Base-by-base conservation (phyloP, 2,113 vertebrate genomes). In the Gobio gobio region DNA sequence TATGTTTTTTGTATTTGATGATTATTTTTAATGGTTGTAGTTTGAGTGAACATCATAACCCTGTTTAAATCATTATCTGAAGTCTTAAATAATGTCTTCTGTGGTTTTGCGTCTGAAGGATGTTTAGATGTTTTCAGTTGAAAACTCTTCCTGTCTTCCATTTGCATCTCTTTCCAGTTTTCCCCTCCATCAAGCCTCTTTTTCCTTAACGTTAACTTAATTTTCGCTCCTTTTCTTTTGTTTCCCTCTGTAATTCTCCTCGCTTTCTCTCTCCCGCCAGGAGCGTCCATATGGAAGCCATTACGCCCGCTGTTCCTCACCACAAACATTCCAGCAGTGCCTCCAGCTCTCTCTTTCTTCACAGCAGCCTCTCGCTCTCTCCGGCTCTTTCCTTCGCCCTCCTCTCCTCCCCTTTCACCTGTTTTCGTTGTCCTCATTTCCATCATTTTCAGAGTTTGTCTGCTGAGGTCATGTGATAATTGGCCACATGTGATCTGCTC, bases 401-500 rank as follows among this genome's bases (percentile, higher is more conserved):
- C 86, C 90, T 89, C 85, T 89, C 90, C 87, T 89, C 87, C 83
- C 76, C 79, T 88, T 81, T 70, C 78, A 77, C 83, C 85, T 82
- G 72, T 83, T 83, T 86, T 86, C 64, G 29, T 85, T 47, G 47
- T 77, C 58, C 51, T 75, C 77, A 79, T 83, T 36, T 86, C 85
- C 84, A 74, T 82, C 64, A 83, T 79, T 83, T 47, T 78, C 72
- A 74, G 78, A 66, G 87, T 85, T 83, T 86, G 87, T 74, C 75
- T 82, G 72, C 75, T 2, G 40, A 83, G 81, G 82, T 83, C 74
- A 76, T 84, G 45, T 63, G 87, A 66, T 86, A 86, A 88, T 88
- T 72, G 54, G 47, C 58, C 66, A 86, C 80, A 88, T 86, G 84
- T 75, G 56, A 83, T 79, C 59, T 64, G 45, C 58, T 81, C 61